Conservation (phyloP, 2,797 vertebrate genomes). For the Xenopus petersii region DNA sequence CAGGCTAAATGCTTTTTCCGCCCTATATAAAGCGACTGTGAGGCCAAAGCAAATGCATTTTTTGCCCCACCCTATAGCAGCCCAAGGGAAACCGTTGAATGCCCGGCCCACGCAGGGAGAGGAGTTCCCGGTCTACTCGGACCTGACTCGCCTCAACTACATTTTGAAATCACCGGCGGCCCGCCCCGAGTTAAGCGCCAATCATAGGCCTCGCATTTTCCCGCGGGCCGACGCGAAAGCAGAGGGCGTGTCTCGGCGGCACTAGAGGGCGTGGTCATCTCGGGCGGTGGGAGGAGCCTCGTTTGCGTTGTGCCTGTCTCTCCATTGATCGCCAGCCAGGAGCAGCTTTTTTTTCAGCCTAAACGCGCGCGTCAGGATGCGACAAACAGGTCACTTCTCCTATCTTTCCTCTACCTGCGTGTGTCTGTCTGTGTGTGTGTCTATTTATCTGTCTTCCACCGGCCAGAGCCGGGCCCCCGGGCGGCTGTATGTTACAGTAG, state of each 20-base stretch:
- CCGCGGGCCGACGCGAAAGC: slow-evolving; percentile 31
- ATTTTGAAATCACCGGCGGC: slow-evolving; percentile 33
- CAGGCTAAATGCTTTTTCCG: too few species aligned
- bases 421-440: not conserved
- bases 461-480: not conserved
- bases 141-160: not conserved
- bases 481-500: not conserved
- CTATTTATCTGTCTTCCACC: not conserved
- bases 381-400: slow-evolving; percentile 36
- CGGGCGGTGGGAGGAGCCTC: slow-evolving; percentile 21
- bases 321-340: slow-evolving; percentile 48
- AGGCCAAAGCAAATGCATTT: too few species aligned
- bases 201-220: slow-evolving; percentile 27
- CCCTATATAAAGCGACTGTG: too few species aligned
- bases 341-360: slow-evolving; percentile 29
- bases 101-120: too few species aligned
- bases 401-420: not conserved
- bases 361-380: slow-evolving; percentile 36
- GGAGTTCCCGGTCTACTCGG: not conserved
- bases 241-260: not conserved
- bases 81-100: too few species aligned
- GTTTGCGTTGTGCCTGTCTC: slow-evolving; percentile 30
- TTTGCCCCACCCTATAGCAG: too few species aligned
- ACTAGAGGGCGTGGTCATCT: not conserved
- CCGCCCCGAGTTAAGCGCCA: slow-evolving; percentile 6